Evolutionary conservation across 2,113 vertebrate species (phyloP).

Genomic region (Caranx melampygus): DNA sequence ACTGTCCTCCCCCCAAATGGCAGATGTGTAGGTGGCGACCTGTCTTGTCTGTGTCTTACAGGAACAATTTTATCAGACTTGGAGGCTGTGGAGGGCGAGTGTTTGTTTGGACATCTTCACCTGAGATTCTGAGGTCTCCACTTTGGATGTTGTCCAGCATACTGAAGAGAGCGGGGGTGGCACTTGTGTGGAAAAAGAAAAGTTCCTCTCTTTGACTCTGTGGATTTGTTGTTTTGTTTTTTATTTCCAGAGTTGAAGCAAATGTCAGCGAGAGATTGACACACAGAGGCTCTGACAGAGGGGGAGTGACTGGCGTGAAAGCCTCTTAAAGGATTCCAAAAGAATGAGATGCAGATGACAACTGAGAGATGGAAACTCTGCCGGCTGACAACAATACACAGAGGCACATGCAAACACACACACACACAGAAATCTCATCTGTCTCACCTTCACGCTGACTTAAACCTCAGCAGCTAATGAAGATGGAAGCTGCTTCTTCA

Average conservation of each 20-base stretch:
- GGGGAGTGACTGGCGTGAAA: slow-evolving; percentile 59
- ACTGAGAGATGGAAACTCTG: slow-evolving; percentile 43
- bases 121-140: slow-evolving; percentile 1
- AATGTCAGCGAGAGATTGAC: slow-evolving; percentile 28
- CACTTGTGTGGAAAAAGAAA: not conserved
- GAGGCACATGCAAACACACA: slow-evolving; percentile 7
- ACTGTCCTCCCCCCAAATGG: not conserved
- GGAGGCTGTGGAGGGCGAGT: not conserved
- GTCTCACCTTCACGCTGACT: slow-evolving; percentile 70
- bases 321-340: slow-evolving; percentile 58
- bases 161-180: not conserved
- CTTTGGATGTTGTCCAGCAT: slow-evolving; percentile 1
- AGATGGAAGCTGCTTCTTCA: slow-evolving; percentile 55
- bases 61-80: slow-evolving; percentile 11
- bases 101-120: not conserved
- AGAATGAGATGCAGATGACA: slow-evolving; percentile 63
- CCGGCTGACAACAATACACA: slow-evolving; percentile 34
- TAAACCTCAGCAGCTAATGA: slow-evolving; percentile 58
- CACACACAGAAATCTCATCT: slow-evolving; percentile 45
- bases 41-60: slow-evolving; percentile 20
- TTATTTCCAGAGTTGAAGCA: slow-evolving; percentile 34
- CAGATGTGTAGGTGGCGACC: slow-evolving; percentile 21
- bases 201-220: slow-evolving; percentile 11
- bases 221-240: slow-evolving; percentile 2
- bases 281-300: slow-evolving; percentile 16